Percentiles rank a stretch among this genome's conserved stretches.
phyloP scores from a whole-genome alignment of 2,797 vertebrate species.

The Phaenicophaeus curvirostris region DNA sequence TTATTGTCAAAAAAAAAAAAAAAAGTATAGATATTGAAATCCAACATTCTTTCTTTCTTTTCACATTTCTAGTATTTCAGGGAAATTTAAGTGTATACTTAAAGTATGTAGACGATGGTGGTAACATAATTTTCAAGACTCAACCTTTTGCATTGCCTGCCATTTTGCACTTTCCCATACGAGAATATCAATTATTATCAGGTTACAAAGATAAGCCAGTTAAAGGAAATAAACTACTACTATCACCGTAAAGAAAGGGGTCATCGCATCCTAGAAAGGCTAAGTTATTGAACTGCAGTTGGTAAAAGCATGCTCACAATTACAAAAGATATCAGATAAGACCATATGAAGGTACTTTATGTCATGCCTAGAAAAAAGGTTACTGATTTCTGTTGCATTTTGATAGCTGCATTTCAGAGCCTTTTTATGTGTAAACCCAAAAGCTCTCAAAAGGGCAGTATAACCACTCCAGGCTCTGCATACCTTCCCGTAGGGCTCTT shows the following conservation, averaged over 20 bases:
- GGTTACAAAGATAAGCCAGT: slow-evolving; percentile 61
- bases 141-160: background rate
- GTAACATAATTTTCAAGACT: background rate
- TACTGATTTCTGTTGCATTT: background rate
- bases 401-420: background rate
- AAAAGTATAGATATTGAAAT: background rate
- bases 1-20: background rate
- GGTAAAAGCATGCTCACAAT: background rate
- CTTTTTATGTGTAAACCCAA: background rate
- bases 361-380: background rate
- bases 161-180: slow-evolving; percentile 25
- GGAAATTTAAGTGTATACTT: background rate
- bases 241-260: background rate
- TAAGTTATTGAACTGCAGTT: slow-evolving; percentile 17
- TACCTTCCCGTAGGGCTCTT: background rate
- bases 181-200: slow-evolving; percentile 68
- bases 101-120: background rate
- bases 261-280: slow-evolving; percentile 3
- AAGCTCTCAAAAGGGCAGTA: background rate
- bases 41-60: background rate
- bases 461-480: background rate
- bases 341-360: background rate
- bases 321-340: background rate
- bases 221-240: slow-evolving; percentile 40
- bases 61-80: background rate